phyloP scores from a whole-genome alignment of 2,113 vertebrate genomes.

The Conger conger region DNA sequence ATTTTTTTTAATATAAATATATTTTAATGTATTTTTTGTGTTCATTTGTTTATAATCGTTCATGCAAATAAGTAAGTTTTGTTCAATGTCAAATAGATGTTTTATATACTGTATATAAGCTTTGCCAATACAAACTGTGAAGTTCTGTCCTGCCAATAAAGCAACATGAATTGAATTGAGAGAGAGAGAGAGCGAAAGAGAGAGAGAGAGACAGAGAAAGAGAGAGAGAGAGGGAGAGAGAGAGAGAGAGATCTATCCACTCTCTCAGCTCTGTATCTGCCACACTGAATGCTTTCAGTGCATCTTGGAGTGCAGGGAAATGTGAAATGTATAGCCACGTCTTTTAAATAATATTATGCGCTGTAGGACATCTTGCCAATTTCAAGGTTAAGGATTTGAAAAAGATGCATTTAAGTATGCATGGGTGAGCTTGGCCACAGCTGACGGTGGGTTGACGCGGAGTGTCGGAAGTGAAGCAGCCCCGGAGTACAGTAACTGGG shows the following conservation, averaged over 20 bases:
- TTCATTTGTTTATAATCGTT: too few relatives aligned
- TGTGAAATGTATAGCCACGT: neutral
- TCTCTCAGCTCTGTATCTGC: neutral
- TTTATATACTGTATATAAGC: too few relatives aligned
- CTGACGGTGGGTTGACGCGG: neutral
- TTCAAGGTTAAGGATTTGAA: neutral
- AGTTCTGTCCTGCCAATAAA: too few relatives aligned
- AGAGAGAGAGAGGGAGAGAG: constrained; percentile 38
- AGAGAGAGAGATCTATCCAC: neutral
- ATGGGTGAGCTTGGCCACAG: neutral
- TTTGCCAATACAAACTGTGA: too few relatives aligned
- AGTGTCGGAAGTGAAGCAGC: neutral
- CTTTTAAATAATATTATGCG: constrained; percentile 10
- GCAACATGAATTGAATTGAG: too few relatives aligned
- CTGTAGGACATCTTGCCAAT: neutral
- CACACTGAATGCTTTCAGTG: neutral
- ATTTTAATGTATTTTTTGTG: too few relatives aligned
- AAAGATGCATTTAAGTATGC: neutral
- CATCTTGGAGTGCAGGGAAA: neutral
- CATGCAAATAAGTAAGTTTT: too few relatives aligned
- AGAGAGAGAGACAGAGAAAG: constrained; percentile 10
- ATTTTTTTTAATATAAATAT: too few relatives aligned
- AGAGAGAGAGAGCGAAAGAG: neutral
- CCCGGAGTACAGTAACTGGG: too few relatives aligned
- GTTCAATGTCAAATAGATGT: too few relatives aligned